These are phyloP conservation scores for Sinocyclocheilus anshuiensis DNA, from an alignment of 2,113 vertebrate genomes.

Conservation along the genomic window DNA sequence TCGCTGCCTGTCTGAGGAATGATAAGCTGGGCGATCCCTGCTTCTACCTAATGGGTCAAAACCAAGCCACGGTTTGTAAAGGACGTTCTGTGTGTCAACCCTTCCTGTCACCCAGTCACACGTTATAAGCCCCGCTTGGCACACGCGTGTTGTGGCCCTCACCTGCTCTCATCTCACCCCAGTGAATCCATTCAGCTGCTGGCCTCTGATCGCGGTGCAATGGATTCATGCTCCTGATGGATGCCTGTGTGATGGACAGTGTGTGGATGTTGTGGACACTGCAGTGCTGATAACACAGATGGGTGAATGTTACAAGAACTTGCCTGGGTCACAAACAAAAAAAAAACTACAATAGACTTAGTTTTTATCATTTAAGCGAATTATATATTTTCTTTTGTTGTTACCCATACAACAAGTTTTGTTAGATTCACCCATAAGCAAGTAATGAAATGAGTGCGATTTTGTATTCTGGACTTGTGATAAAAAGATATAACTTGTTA, in stretches of 20 bases:
- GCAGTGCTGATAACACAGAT: not conserved
- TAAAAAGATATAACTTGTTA: not conserved
- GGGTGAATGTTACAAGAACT: not conserved
- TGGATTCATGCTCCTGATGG: not conserved
- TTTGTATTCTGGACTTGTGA: not conserved
- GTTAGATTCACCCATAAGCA: not conserved
- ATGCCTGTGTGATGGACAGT: not conserved
- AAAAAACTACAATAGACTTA: too few relatives aligned
- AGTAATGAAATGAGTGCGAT: not conserved
- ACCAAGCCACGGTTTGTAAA: conserved; percentile 99
- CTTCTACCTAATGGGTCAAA: conserved; percentile 99
- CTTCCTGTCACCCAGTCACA: conserved; percentile 57
- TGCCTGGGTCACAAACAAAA: not conserved
- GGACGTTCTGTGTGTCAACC: conserved; percentile 81
- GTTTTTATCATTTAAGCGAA: too few relatives aligned
- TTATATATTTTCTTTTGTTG: not conserved
- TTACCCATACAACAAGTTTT: not conserved
- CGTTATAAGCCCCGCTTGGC: conserved; percentile 66
- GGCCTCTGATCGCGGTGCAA: not conserved
- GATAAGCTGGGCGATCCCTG: conserved; percentile 99
- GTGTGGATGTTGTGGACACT: not conserved
- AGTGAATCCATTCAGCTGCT: not conserved
- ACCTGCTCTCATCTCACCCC: conserved; percentile 2
- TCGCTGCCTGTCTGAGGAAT: conserved; percentile 99
- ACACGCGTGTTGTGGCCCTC: conserved; percentile 28